Evolutionary conservation across 1,140 invertebrate species (phyloP).

Genomic region (Brachionus koreanus): DNA sequence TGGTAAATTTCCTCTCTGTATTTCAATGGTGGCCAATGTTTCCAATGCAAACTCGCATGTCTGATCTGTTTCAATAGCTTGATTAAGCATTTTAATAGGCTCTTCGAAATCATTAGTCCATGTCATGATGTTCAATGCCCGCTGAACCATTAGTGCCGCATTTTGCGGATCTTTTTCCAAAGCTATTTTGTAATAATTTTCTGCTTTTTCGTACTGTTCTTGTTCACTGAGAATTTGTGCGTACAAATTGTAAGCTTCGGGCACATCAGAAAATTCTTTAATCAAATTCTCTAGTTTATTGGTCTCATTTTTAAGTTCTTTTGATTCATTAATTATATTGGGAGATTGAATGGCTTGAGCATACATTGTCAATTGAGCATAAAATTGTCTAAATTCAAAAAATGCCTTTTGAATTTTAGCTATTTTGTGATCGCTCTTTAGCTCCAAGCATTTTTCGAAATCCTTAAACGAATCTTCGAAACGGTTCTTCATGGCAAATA

Average conservation of each 20-base stretch:
- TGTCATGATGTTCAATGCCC: constrained; percentile 68
- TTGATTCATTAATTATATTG: neutral
- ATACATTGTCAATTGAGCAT: constrained; percentile 26
- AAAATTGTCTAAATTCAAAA: constrained; percentile 68
- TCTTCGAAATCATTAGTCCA: constrained; percentile 75
- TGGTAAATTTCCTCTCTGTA: constrained; percentile 79
- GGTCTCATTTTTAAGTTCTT: constrained; percentile 25
- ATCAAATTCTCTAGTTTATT: constrained; percentile 68
- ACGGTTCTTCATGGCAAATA: constrained; percentile 70
- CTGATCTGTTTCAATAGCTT: constrained; percentile 78
- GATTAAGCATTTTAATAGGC: constrained; percentile 71
- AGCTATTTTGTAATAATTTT: constrained; percentile 74
- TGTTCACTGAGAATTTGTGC: constrained; percentile 69
- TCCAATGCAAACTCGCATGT: constrained; percentile 91
- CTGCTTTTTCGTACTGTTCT: constrained; percentile 74
- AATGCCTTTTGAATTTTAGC: constrained; percentile 82
- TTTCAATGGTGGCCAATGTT: constrained; percentile 85
- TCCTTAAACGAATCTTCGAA: constrained; percentile 73
- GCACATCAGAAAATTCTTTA: constrained; percentile 73
- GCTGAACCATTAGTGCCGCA: constrained; percentile 78
- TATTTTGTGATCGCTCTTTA: constrained; percentile 76
- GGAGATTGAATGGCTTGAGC: constrained; percentile 20
- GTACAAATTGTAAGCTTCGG: constrained; percentile 72
- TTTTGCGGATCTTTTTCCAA: constrained; percentile 76
- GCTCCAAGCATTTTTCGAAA: constrained; percentile 74